Evolutionary conservation across 2,113 vertebrate genomes (phyloP).

Genomic region (Gymnorhina tibicen): DNA sequence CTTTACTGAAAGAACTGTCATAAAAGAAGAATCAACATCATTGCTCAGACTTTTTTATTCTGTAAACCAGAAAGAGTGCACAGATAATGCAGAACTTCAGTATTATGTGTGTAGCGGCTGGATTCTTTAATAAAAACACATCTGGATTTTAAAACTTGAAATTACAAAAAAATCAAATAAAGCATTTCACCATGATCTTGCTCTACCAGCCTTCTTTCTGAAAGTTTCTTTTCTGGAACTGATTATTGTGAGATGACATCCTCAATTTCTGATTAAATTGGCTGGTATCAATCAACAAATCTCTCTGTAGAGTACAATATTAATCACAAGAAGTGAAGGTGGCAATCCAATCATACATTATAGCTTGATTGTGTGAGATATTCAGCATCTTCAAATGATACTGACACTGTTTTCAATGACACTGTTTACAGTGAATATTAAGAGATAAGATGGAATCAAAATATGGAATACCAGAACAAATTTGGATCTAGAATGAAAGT

Average conservation of each 20-base stretch:
- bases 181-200: not conserved
- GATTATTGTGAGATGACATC: not conserved
- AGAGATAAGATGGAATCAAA: not conserved
- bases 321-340: not conserved
- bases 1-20: not conserved
- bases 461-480: not conserved
- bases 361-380: not conserved
- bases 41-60: not conserved
- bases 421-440: not conserved
- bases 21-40: not conserved
- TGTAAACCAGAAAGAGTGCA: not conserved
- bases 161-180: not conserved
- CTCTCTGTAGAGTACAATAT: not conserved
- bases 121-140: not conserved
- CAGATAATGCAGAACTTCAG: not conserved
- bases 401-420: not conserved
- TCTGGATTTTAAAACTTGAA: not conserved
- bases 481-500: not conserved
- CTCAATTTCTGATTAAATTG: not conserved
- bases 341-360: not conserved
- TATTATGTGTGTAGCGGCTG: accelerated
- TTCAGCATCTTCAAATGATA: not conserved
- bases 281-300: not conserved
- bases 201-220: not conserved
- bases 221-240: not conserved